Evolutionary conservation across 2,113 vertebrate genomes (phyloP), one percentile per base, ranked within the genome.

Genomic region (Prunella himalayana): DNA sequence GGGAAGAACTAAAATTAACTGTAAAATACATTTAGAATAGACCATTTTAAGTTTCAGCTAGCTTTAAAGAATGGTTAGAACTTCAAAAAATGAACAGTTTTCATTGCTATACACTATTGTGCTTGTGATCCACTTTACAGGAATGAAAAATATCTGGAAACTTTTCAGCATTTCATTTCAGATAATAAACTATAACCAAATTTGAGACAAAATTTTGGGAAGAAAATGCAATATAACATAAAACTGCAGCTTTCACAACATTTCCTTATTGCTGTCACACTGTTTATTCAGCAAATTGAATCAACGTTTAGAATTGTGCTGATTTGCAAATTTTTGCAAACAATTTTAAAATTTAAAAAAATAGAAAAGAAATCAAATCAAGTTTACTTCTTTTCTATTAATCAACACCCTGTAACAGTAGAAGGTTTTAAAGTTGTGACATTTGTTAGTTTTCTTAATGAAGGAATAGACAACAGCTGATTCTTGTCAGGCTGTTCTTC

Each of bases 1-100:
- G 44, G 31, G 51, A 15, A 93, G 51, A 90, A 64, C 79, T 96
- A 96, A 95, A 94, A 90, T 88, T 94, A 93, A 66, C 59, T 73
- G 11, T 60, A 83, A 86, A 80, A 49, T 88, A 41, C 27, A 86
- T 90, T 94, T 94, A 56, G 69, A 91, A 35, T 57, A 77, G 39
- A 70, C 39, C 10, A 50, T 80, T 73, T 95, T 28, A 86, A 90
- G 27, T 90, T 83, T 69, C 60, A 90, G 10, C 33, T 92, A 82
- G 20, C 23, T 90, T 90, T 82, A 88, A 94, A 41, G 27, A 78
- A 56, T 64, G 17, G 14, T 50, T 90, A 66, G 21, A 77, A 49
- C 13, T 49, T 50, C 1, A 83, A 76, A 69, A 92, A 83, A 65
- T 28, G 25, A 53, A 19, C 6, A 23, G 11, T 54, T 90, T 85